phyloP scores from a whole-genome alignment of 2,113 vertebrate genomes.

The Periophthalmus modestus region DNA sequence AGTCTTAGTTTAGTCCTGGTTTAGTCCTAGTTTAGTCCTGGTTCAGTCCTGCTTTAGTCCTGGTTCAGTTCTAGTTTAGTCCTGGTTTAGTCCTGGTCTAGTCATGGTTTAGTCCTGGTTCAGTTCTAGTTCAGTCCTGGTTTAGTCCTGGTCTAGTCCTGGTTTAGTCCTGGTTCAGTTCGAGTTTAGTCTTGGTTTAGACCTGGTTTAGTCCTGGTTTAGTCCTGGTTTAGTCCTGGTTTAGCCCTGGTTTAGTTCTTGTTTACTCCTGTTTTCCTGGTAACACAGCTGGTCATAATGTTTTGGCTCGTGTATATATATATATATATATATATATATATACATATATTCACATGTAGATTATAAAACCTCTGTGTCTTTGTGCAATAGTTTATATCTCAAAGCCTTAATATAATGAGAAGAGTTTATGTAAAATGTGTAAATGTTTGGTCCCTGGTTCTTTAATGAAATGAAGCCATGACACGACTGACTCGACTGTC shows the following conservation, averaged over 20 bases:
- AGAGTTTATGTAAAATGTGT: slow-evolving; percentile 13
- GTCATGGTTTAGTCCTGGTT: background rate
- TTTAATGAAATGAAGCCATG: background rate
- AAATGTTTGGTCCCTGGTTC: slow-evolving; percentile 5
- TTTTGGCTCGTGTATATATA: background rate
- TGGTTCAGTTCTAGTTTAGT: too few relatives aligned
- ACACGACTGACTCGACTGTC: background rate
- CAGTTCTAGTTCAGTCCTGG: background rate
- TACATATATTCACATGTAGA: background rate
- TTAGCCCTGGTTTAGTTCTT: background rate
- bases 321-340: too few relatives aligned
- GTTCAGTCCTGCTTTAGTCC: too few relatives aligned
- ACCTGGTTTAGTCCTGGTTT: background rate
- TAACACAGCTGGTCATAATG: background rate
- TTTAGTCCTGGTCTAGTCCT: background rate
- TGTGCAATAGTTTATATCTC: slow-evolving; percentile 55
- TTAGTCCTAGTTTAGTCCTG: too few relatives aligned
- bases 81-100: too few relatives aligned
- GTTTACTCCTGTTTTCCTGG: background rate
- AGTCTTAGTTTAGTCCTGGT: too few relatives aligned
- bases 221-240: background rate
- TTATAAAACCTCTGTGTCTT: slow-evolving; percentile 40
- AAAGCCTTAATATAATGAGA: slow-evolving; percentile 56
- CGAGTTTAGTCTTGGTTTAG: background rate
- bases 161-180: background rate